Percentiles rank a stretch among this genome's conserved stretches.
Conservation (phyloP, 1,140 invertebrate species). For the Megathymus violae region DNA sequence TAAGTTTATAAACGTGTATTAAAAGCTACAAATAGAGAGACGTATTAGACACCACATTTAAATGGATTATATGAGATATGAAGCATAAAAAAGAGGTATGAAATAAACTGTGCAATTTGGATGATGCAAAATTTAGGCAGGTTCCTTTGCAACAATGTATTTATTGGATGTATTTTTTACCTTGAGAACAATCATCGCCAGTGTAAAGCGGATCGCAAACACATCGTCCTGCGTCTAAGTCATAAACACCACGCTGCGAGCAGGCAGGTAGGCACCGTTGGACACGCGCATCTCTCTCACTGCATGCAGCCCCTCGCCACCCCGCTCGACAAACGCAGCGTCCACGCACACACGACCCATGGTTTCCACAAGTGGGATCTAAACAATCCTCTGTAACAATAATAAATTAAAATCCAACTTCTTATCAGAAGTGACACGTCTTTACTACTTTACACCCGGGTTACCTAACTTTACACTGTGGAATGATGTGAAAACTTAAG, state of each 20-base stretch:
- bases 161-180: too few species aligned
- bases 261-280: conserved; percentile 95
- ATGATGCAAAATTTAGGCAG: too few species aligned
- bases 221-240: conserved; percentile 93
- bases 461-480: too few species aligned
- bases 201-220: conserved; percentile 95
- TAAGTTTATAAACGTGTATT: background rate
- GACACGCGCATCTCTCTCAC: conserved; percentile 93
- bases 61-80: background rate
- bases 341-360: conserved; percentile 96
- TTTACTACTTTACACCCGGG: too few species aligned
- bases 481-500: too few species aligned
- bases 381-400: conserved; percentile 89
- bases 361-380: conserved; percentile 94
- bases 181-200: conserved; percentile 95
- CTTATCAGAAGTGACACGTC: background rate
- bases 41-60: background rate
- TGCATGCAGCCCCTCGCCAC: conserved; percentile 96
- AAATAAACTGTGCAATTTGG: too few species aligned
- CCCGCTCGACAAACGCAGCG: conserved; percentile 97
- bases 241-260: conserved; percentile 95
- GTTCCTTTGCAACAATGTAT: too few species aligned
- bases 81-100: background rate
- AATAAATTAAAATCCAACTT: background rate
- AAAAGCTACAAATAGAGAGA: background rate